phyloP scores from a whole-genome alignment of 2,888 invertebrate species.

The Romanomermis culicivorax region DNA sequence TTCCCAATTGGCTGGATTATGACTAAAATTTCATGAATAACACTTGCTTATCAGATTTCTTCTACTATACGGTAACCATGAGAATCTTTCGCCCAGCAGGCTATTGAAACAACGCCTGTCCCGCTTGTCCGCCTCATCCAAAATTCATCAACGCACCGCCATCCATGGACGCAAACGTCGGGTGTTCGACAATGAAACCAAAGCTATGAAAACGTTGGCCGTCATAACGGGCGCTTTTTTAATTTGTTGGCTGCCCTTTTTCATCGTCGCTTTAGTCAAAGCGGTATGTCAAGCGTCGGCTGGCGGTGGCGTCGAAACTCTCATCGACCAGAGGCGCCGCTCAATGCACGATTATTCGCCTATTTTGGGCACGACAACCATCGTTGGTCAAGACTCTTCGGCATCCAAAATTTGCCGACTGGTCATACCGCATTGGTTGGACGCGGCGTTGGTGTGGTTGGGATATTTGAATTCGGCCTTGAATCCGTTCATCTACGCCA shows the following conservation, averaged over 20 bases:
- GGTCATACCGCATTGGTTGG: constrained; percentile 8
- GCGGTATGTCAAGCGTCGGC: constrained; percentile 9
- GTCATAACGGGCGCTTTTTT: constrained; percentile 11
- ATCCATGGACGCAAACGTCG: too few relatives aligned
- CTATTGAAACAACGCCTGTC: too few relatives aligned
- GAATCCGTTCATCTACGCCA: constrained; percentile 11
- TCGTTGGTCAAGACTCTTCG: not conserved
- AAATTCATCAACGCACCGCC: too few relatives aligned
- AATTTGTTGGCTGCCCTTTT: constrained; percentile 12
- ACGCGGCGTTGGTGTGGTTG: constrained; percentile 4
- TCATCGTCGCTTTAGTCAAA: constrained; percentile 8
- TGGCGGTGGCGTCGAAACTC: too few relatives aligned
- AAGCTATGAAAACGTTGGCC: constrained; percentile 9
- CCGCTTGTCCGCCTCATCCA: too few relatives aligned
- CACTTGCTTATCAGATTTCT: too few relatives aligned
- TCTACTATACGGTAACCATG: too few relatives aligned
- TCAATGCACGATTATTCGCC: not conserved
- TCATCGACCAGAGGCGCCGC: not conserved
- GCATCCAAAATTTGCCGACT: too few relatives aligned
- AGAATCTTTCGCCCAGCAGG: too few relatives aligned
- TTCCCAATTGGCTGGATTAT: too few relatives aligned
- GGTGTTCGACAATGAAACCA: constrained; percentile 3
- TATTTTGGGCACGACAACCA: too few relatives aligned
- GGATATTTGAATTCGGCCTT: constrained; percentile 11
- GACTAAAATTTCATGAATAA: too few relatives aligned